phyloP scores from a whole-genome alignment of 2,888 invertebrate genomes.

The Ichneumoninae sp. region DNA sequence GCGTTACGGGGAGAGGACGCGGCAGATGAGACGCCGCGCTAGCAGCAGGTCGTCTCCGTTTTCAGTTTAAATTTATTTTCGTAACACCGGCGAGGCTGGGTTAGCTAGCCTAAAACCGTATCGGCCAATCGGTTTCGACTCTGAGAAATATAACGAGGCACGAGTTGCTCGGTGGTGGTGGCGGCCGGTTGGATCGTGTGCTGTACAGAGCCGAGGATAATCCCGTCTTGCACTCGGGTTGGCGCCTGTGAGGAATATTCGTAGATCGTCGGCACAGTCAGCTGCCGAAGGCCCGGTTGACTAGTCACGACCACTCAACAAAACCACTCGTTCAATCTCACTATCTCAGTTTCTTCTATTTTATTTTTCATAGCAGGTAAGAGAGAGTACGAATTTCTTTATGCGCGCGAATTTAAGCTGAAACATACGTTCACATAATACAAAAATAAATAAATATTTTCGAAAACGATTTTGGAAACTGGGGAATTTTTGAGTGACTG shows the following conservation, averaged over 20 bases:
- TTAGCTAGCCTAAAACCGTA: slow-evolving; percentile 81
- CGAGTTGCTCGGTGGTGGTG: neutral
- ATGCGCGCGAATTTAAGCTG: neutral
- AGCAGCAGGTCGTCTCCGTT: slow-evolving; percentile 77
- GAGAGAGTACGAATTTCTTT: slow-evolving; percentile 41
- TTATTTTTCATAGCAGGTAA: slow-evolving; percentile 56
- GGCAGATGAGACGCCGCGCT: slow-evolving; percentile 56
- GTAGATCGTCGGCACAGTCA: slow-evolving; percentile 87
- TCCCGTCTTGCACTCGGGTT: slow-evolving; percentile 47
- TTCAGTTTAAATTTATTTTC: slow-evolving; percentile 82
- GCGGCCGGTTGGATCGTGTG: slow-evolving; percentile 24
- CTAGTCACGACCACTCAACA: slow-evolving; percentile 83
- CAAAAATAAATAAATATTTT: neutral
- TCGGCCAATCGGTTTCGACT: slow-evolving; percentile 74
- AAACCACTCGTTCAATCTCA: slow-evolving; percentile 69
- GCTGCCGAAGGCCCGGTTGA: slow-evolving; percentile 85
- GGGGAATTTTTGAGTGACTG: neutral
- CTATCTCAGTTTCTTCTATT: slow-evolving; percentile 61
- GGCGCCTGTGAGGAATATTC: slow-evolving; percentile 68
- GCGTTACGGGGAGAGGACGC: slow-evolving; percentile 7
- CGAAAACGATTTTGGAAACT: neutral
- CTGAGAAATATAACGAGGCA: slow-evolving; percentile 43
- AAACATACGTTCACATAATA: neutral
- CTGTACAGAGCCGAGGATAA: slow-evolving; percentile 45
- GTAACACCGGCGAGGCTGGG: slow-evolving; percentile 75